Evolutionary conservation across 2,113 vertebrate species (phyloP).

Genomic region (Columba janthina): DNA sequence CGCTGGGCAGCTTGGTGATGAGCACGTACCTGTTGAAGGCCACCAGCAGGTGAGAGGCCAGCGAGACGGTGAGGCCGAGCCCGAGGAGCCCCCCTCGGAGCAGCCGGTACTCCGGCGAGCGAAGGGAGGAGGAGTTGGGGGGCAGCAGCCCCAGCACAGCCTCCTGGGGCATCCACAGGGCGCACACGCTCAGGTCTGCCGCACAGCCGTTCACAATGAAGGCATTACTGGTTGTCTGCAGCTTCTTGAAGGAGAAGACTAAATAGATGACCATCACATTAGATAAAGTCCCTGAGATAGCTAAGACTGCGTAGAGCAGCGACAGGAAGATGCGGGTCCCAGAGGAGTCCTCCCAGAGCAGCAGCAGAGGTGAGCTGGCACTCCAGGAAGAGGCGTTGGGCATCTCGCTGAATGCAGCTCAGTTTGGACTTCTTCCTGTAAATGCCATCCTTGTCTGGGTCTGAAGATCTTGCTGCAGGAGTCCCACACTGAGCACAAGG

Average conservation of each 20-base stretch:
- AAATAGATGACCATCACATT: conserved; percentile 87
- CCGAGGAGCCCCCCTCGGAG: conserved; percentile 81
- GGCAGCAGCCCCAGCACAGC: conserved; percentile 80
- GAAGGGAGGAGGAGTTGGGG: conserved; percentile 52
- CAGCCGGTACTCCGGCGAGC: conserved; percentile 70
- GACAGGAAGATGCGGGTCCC: conserved; percentile 80
- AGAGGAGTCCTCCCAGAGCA: conserved; percentile 78
- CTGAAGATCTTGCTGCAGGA: background rate
- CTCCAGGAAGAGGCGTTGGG: conserved; percentile 77
- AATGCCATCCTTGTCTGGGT: conserved; percentile 55
- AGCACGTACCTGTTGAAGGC: conserved; percentile 87
- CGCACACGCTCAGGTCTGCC: conserved; percentile 85
- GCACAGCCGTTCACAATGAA: conserved; percentile 88
- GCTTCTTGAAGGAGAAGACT: conserved; percentile 86
- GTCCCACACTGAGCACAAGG: background rate
- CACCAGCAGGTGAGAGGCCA: conserved; percentile 87
- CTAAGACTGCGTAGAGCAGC: conserved; percentile 80
- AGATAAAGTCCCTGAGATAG: conserved; percentile 82
- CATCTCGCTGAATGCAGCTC: conserved; percentile 71
- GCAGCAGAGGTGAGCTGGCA: conserved; percentile 70
- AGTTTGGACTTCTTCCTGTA: conserved; percentile 37
- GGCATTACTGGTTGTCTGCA: conserved; percentile 87
- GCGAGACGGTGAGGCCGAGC: conserved; percentile 84
- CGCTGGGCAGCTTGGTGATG: conserved; percentile 85
- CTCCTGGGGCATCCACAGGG: conserved; percentile 90